phyloP scores from a whole-genome alignment of 2,797 vertebrate genomes.

The Mallotus villosus region DNA sequence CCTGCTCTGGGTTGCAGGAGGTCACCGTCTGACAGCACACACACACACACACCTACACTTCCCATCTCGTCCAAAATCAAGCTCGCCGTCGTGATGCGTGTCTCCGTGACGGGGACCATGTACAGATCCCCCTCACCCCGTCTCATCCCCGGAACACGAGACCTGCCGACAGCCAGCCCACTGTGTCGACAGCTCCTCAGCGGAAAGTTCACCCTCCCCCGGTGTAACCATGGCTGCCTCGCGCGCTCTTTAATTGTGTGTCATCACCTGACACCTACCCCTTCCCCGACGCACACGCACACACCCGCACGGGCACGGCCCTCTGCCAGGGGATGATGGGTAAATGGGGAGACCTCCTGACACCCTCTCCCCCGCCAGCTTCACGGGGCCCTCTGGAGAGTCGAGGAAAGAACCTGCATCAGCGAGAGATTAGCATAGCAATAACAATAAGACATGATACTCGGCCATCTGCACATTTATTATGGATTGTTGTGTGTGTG shows the following conservation, averaged over 20 bases:
- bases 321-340: no score
- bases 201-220: no score
- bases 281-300: not conserved
- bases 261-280: not conserved
- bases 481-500: not conserved
- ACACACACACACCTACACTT: constrained; percentile 1
- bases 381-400: not conserved
- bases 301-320: not conserved
- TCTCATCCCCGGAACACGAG: no score
- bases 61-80: no score
- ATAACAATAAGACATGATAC: not conserved
- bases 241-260: not conserved
- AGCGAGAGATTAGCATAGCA: not conserved
- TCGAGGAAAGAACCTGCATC: not conserved
- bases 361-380: no score
- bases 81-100: no score
- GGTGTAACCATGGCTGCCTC: no score
- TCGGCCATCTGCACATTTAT: not conserved
- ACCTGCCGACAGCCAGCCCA: not conserved
- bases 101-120: not conserved
- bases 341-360: not conserved
- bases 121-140: not conserved
- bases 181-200: no score
- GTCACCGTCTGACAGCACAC: constrained; percentile 57
- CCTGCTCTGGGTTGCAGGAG: constrained; percentile 60